Base-by-base conservation (phyloP, 2,113 vertebrate species). In the Tupaia chinensis region DNA sequence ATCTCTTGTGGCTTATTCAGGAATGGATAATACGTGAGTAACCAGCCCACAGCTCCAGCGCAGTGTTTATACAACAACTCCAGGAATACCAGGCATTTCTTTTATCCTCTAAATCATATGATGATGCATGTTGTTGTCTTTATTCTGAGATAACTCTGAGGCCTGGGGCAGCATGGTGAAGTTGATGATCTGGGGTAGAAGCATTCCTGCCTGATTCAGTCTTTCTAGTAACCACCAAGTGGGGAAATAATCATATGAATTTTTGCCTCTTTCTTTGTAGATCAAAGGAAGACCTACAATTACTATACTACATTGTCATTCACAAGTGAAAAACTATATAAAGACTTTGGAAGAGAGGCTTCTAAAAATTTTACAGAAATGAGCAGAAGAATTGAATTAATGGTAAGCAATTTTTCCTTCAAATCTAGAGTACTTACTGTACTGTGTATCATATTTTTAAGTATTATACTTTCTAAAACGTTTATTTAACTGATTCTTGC, bases 321-420 rank as follows among this genome's bases (percentile, higher is more conserved):
- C 84, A 97, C 95, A 89, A 98, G 96, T 92, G 77, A 98, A 44
- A 87, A 95, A 89, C 20, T 96, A 0, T 98, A 97, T 96, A 78
- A 58, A 63, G 97, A 98, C 1, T 97, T 97, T 91, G 96, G 87
- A 94, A 97, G 20, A 95, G 97, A 98, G 44, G 97, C 95, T 93
- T 96, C 97, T 74, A 91, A 94, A 93, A 96, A 97, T 87, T 98
- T 97, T 92, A 98, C 97, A 87, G 93, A 97, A 94, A 97, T 98
- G 97, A 97, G 97, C 69, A 96, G 95, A 29, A 96, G 73, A 96
- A 97, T 98, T 93, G 97, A 98, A 86, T 94, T 84, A 11, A 97
- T 97, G 96, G 97, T 98, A 94, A 97, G 95, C 20, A 66, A 2
- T 23, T 91, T 73, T 19, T 53, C 3, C 53, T 68, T 14, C 0